A percentile compares a stretch with the other conserved stretches of the same genome.
These are phyloP conservation scores for Terrapene triunguis DNA, from an alignment of 2,113 vertebrate species.

Conservation along the genomic window DNA sequence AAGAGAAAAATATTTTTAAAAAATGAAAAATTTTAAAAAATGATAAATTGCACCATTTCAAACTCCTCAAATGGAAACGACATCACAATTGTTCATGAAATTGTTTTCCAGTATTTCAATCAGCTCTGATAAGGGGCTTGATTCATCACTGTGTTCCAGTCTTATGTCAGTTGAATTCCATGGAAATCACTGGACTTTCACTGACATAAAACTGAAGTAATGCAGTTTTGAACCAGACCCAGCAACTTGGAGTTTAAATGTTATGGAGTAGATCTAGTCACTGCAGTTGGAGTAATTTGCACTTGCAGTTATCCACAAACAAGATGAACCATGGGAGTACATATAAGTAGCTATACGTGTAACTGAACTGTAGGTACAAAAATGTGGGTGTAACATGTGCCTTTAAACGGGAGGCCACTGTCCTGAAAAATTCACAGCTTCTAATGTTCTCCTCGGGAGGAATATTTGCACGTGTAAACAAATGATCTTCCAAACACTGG, in stretches of 20 bases:
- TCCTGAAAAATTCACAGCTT: background rate
- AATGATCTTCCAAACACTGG: background rate
- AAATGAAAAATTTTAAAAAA: background rate
- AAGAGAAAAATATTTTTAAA: background rate
- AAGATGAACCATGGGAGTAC: background rate
- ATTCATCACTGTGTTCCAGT: background rate
- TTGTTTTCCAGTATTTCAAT: background rate
- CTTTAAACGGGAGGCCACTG: background rate
- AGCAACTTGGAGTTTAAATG: background rate
- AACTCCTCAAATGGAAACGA: background rate
- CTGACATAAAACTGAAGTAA: background rate
- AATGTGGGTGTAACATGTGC: background rate
- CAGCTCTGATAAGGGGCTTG: background rate
- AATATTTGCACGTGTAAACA: background rate
- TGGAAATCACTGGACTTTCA: background rate
- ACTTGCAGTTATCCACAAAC: background rate
- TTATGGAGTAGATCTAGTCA: background rate
- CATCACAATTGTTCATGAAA: background rate
- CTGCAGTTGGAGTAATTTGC: background rate
- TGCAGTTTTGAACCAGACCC: background rate
- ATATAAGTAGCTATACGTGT: background rate
- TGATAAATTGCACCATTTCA: background rate
- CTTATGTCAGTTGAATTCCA: background rate
- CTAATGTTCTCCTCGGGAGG: conserved; percentile 10
- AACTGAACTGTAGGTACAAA: background rate